These are phyloP conservation scores for Cassiopea andromeda DNA, from an alignment of 30 jellyfish, hydroid and myxozoan species.

Conservation along the genomic window DNA sequence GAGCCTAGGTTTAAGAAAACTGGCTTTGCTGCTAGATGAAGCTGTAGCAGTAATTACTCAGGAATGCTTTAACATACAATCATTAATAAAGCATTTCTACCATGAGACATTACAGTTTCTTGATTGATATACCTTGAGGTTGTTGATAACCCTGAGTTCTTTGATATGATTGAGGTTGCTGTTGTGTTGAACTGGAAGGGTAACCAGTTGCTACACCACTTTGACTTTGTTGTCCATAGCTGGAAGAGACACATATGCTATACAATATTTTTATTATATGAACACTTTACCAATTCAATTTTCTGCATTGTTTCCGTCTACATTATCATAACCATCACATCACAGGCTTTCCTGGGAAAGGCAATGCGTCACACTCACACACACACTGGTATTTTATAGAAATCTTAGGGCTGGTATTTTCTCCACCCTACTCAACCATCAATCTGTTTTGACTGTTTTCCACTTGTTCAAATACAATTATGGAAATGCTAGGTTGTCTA, in stretches of 20 bases:
- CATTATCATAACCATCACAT: background rate
- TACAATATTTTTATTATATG: background rate
- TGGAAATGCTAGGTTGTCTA: background rate
- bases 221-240: constrained; percentile 38
- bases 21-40: background rate
- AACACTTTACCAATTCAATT: background rate
- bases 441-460: too few relatives aligned
- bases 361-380: too few relatives aligned
- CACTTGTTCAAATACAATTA: too few relatives aligned
- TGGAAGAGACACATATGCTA: background rate
- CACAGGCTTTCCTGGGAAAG: too few relatives aligned
- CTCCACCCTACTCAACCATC: too few relatives aligned
- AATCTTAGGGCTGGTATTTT: too few relatives aligned
- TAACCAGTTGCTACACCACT: constrained; percentile 35
- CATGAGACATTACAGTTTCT: too few relatives aligned
- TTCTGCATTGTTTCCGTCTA: background rate
- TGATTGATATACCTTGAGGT: constrained; percentile 6
- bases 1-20: background rate
- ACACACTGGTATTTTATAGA: too few relatives aligned
- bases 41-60: too few relatives aligned
- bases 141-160: constrained; percentile 40
- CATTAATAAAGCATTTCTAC: background rate
- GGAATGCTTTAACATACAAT: too few relatives aligned
- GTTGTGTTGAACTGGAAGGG: constrained; percentile 9
- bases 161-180: constrained; percentile 33